phyloP scores from a whole-genome alignment of 2,888 invertebrate genomes.

The Pandemis cinnamomeana region DNA sequence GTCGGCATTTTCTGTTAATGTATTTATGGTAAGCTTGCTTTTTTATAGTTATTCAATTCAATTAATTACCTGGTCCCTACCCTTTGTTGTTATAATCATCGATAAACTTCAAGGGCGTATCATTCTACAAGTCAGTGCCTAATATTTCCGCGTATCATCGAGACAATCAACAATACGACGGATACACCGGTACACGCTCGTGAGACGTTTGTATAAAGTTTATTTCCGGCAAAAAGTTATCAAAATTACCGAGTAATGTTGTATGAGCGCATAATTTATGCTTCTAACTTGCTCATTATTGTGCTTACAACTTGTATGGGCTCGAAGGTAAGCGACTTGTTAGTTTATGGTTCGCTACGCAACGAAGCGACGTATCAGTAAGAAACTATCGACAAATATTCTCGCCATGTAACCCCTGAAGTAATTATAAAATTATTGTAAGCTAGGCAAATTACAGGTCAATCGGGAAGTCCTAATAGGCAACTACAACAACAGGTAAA shows the following conservation, averaged over 20 bases:
- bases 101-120: constrained; percentile 17
- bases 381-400: constrained; percentile 1
- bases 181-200: not conserved
- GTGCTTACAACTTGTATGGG: not conserved
- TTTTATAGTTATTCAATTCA: not conserved
- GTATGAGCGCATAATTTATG: constrained; percentile 10
- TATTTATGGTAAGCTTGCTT: no score
- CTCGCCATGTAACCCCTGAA: not conserved
- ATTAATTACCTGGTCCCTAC: not conserved
- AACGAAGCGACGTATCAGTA: not conserved
- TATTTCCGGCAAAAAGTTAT: constrained; percentile 24
- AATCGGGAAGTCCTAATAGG: constrained; percentile 20
- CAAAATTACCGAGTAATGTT: constrained; percentile 25
- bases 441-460: constrained; percentile 10
- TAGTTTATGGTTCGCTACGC: constrained; percentile 7
- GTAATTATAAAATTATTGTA: constrained; percentile 10
- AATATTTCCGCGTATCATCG: constrained; percentile 1
- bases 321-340: constrained; percentile 27
- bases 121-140: not conserved
- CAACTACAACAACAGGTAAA: not conserved
- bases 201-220: constrained; percentile 9
- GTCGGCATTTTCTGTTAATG: no score
- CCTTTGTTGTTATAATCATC: not conserved
- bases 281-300: constrained; percentile 3
- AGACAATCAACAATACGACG: constrained; percentile 14